A percentile compares a stretch with the other conserved stretches of the same genome.
These are phyloP conservation scores for Synanceia verrucosa DNA, from an alignment of 2,797 vertebrate genomes.

Conservation along the genomic window DNA sequence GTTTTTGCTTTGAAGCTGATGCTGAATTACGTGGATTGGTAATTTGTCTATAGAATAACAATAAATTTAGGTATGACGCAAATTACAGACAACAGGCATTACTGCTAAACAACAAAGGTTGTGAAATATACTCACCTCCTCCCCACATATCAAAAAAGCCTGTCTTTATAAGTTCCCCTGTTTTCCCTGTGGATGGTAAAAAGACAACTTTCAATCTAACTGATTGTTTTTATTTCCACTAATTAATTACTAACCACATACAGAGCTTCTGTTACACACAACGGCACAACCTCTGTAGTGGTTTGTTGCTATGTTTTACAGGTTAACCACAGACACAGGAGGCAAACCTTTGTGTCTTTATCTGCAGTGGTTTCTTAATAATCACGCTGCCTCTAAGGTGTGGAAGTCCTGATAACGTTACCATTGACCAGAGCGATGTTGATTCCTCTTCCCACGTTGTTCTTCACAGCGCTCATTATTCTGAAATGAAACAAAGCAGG, in stretches of 20 bases:
- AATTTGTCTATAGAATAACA: no score
- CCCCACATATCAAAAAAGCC: slow-evolving; percentile 94
- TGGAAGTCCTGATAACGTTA: slow-evolving; percentile 57
- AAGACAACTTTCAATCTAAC: neutral
- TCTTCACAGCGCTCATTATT: slow-evolving; percentile 96
- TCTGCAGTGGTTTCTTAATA: neutral
- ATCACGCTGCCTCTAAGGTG: neutral
- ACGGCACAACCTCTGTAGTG: no score
- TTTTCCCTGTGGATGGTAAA: slow-evolving; percentile 81
- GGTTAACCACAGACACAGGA: neutral
- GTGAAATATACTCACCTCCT: slow-evolving; percentile 86
- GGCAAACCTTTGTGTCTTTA: neutral
- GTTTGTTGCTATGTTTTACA: neutral
- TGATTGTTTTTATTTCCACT: neutral
- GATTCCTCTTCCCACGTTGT: slow-evolving; percentile 96
- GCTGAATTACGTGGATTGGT: no score
- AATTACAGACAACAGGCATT: no score
- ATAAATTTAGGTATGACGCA: no score
- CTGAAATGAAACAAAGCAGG: slow-evolving; percentile 67
- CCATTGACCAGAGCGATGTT: slow-evolving; percentile 93
- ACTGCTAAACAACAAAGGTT: no score
- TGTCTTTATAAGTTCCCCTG: slow-evolving; percentile 84
- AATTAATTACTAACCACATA: neutral
- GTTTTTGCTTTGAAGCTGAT: no score
- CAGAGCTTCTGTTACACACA: neutral